Evolutionary conservation across 1,140 invertebrate species (phyloP).

Genomic region (Bicyclus anynana): DNA sequence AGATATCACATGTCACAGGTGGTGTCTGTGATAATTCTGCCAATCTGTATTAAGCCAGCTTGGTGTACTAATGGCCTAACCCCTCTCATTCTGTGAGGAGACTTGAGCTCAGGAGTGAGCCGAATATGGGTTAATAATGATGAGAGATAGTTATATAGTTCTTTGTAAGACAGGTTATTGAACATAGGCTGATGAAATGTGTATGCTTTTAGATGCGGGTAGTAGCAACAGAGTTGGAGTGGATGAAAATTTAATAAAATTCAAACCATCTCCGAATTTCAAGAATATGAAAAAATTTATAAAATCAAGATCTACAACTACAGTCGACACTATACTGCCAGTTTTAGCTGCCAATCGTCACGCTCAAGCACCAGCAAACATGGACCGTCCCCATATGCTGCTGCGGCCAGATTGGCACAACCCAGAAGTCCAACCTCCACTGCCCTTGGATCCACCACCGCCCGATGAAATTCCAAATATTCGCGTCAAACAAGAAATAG

Average conservation of each 20-base stretch:
- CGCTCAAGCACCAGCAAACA: conserved; percentile 11
- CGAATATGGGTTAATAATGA: too few relatives aligned
- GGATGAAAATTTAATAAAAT: conserved; percentile 40
- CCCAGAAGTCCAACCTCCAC: conserved; percentile 33
- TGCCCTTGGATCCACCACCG: conserved; percentile 34
- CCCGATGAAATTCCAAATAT: conserved; percentile 21
- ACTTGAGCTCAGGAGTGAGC: too few relatives aligned
- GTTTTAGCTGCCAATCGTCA: too few relatives aligned
- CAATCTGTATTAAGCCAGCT: too few relatives aligned
- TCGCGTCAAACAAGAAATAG: conserved; percentile 31
- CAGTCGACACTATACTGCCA: too few relatives aligned
- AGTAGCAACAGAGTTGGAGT: conserved; percentile 31
- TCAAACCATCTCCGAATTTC: conserved; percentile 45
- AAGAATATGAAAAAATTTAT: conserved; percentile 63
- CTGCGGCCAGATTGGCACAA: neutral
- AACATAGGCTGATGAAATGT: too few relatives aligned
- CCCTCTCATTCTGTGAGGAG: too few relatives aligned
- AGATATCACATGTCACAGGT: too few relatives aligned
- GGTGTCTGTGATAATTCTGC: too few relatives aligned
- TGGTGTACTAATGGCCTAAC: too few relatives aligned
- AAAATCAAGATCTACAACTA: conserved; percentile 31
- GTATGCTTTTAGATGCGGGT: conserved; percentile 18
- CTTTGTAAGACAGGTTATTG: too few relatives aligned
- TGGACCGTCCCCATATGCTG: neutral
- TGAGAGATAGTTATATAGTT: too few relatives aligned